Evolutionary conservation across 2,888 invertebrate genomes (phyloP), one percentile per base, ranked within the genome.

Genomic region (Tetramorium bicarinatum): DNA sequence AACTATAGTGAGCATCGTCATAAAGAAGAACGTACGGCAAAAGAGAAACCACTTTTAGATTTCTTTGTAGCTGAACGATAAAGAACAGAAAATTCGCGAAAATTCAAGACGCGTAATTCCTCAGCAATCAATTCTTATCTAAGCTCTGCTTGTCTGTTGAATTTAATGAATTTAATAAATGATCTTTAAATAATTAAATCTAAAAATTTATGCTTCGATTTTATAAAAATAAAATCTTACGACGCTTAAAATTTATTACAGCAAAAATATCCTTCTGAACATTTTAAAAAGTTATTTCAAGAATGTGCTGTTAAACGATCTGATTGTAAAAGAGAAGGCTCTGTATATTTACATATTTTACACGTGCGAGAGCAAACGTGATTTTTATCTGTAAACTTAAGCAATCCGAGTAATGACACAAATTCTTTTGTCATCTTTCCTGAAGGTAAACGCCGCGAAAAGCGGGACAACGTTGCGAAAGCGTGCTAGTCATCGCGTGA

Each of bases 371-470:
- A 18, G 44, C 21, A 18, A 18, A 59, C 21, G 34, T 34, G 47
- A 47, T 67, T 44, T 61, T 59, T 75, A 59, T 47, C 34, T 25
- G 71, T 29, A 71, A 71, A 38, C 38, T 44, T 75, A 3, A 71
- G 59, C 47, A 59, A 79, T 44, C 34, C 21, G 34, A 69, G 11
- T 21, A 41, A 18, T n/a, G 9, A 44, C 59, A 54, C 59, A 61
- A 25, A 79, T 59, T 71, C 34, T 52, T 25, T 71, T 71, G 59
- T 64, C n/a, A 15, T 77, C 54, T 54, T 56, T 21, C 25, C 11
- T 9, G 59, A 61, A 69, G 18, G n/a, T 59, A 71, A 79, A 79
- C 38, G 11, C 54, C 44, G 69, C 69, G 79, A 69, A 71, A 79
- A 79, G n/a, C 71, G 18, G 34, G 34, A 56, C 71, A 38, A 34